Evolutionary conservation across 1,140 invertebrate genomes (phyloP), one percentile per base, ranked within the genome.

Genomic region (Platorchestia sp.): DNA sequence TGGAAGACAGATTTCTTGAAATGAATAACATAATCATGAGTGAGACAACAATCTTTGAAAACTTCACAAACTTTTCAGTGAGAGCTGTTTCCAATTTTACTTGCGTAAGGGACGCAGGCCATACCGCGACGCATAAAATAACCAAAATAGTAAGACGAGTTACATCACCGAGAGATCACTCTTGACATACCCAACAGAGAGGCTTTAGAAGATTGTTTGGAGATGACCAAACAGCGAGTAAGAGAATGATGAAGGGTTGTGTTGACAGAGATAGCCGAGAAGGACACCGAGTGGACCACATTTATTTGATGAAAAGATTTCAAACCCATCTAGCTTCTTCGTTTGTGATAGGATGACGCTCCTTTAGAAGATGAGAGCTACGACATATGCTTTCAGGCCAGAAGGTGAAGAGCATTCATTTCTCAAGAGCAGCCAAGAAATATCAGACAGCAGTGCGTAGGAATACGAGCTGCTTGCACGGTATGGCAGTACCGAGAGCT

Each of bases 191-290:
- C 27, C 59, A 75, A 89, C 43, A 89, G 87, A 89, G n/a, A 27
- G 43, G 87, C 87, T 89, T 43, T 42, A 89, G 36, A 89, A 27
- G 87, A 3, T 42, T 89, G 87, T 89, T 89, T 89, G 41, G 87
- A 42, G 5, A 44, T 44, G 87, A 41, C 42, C 87, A 89, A 89
- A 89, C 87, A 89, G 7, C n/a, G 36, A 89, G 87, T 89, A 42
- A 42, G n/a, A 19, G 87, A 7, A 42, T 89, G 87, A 89, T 43
- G 7, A 10, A 89, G 27, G 87, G 43, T 89, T 89, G 87, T 89
- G 87, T 89, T 89, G 87, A 89, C 87, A 89, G 87, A 7, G 87
- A 44, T 89, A 75, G 59, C 59, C 59, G 7, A 75, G 59, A 75
- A 75, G 59, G 59, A 75, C 59, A 75, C 59, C 14, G 36, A 75